Evolutionary conservation across 2,888 invertebrate species (phyloP).

Genomic region (Limnephilus auricula): DNA sequence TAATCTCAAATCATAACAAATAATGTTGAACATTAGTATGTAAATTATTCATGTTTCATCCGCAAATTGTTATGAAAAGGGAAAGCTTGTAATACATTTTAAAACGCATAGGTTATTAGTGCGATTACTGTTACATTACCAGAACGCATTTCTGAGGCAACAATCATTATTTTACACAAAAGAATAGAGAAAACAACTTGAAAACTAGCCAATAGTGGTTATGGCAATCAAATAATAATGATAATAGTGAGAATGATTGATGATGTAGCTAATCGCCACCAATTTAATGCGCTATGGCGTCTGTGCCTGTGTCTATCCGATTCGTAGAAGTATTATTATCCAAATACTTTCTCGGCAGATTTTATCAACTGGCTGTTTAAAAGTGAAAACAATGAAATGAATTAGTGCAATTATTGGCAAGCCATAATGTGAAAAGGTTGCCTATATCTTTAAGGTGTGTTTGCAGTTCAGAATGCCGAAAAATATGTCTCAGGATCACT

Average conservation of each 20-base stretch:
- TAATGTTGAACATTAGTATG: background rate
- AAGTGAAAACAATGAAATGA: background rate
- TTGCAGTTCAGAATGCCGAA: background rate
- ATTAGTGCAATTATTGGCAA: background rate
- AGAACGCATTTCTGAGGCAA: constrained; percentile 4
- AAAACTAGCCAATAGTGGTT: background rate
- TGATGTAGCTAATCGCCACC: background rate
- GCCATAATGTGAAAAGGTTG: background rate
- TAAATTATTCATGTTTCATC: background rate
- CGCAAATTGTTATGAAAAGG: background rate
- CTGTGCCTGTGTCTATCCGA: background rate
- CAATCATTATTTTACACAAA: constrained; percentile 26
- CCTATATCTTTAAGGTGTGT: background rate
- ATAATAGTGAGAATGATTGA: background rate
- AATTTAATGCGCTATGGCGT: background rate
- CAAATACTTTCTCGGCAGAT: background rate
- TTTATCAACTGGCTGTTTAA: background rate
- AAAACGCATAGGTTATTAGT: background rate
- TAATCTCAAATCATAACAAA: background rate
- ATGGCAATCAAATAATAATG: background rate
- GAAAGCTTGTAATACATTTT: background rate
- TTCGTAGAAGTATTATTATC: background rate
- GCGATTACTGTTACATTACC: background rate
- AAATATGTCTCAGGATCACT: background rate
- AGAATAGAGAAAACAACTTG: background rate